Percentiles rank a stretch among this genome's conserved stretches.
phyloP scores from a whole-genome alignment of 2,797 vertebrate genomes.

The Danio choprae region DNA sequence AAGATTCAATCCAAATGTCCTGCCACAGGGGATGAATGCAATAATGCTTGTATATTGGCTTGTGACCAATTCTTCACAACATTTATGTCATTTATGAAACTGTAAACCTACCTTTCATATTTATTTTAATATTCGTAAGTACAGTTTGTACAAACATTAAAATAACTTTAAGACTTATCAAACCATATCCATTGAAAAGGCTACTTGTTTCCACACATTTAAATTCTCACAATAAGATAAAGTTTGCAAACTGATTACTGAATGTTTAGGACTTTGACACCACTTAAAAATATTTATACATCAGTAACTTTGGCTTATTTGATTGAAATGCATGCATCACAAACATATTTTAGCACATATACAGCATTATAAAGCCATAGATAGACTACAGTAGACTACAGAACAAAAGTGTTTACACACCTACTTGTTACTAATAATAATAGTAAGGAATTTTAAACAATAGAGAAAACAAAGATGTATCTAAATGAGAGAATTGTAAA shows the following conservation, averaged over 20 bases:
- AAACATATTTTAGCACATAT: not conserved
- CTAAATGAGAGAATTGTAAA: too few relatives aligned
- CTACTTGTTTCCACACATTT: not conserved
- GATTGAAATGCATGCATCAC: not conserved
- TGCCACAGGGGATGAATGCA: not conserved
- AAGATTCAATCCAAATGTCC: not conserved
- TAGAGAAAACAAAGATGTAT: not conserved
- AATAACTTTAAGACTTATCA: not conserved
- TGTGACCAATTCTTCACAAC: not conserved
- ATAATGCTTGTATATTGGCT: not conserved
- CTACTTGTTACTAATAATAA: not conserved
- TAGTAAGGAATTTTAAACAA: not conserved
- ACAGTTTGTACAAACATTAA: too few relatives aligned
- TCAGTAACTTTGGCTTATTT: not conserved
- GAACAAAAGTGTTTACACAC: not conserved
- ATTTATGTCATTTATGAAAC: too few relatives aligned
- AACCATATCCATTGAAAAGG: not conserved
- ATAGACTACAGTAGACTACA: not conserved
- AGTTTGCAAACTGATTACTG: not conserved
- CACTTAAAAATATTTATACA: not conserved
- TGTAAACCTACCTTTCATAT: too few relatives aligned
- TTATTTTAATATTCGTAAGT: too few relatives aligned
- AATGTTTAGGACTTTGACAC: not conserved
- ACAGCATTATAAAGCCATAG: not conserved
- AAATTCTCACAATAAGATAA: not conserved